Evolutionary conservation across 2,113 vertebrate species (phyloP), one percentile per base, ranked within the genome.

Genomic region (Tupaia chinensis): DNA sequence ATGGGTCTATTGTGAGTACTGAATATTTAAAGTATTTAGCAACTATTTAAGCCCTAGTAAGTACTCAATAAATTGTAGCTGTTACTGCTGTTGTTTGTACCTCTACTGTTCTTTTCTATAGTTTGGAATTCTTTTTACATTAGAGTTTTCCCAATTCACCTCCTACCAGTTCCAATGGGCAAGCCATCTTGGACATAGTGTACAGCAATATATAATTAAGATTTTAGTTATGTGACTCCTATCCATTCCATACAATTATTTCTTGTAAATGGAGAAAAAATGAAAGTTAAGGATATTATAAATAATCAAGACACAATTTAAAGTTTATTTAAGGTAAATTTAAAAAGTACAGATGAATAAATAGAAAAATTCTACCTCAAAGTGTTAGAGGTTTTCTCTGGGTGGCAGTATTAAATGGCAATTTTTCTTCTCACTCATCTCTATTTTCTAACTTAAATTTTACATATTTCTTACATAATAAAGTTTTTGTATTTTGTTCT

Each of bases 31-130:
- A 79, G 16, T 86, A 81, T 94, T 91, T 83, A 93, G 77, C 81
- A 96, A 94, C 86, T 93, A 96, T 91, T 87, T 95, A 94, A 89
- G 73, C 96, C 14, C 76, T 88, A 95, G 63, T 94, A 96, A 91
- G 78, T 93, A n/a, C 86, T 97, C 83, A 98, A 98, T 98, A 98
- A 98, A 98, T 87, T 63, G 78, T 96, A 95, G 72, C 65, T 96
- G 72, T 95, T 93, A 95, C 25, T 93, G n/a, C 60, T 89, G 56
- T 58, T 80, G 34, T 86, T 95, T 97, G 80, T 82, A 78, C 80
- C 70, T 92, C 25, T 72, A 9, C 56, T 89, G 88, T 95, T 93
- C 58, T 72, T 96, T 78, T 87, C 90, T 77, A 77, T 96, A 74
- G 58, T 89, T 90, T 89, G 60, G 66, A 93, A 93, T 96, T 90